Evolutionary conservation across 1,140 invertebrate species (phyloP).

Genomic region (Pseudachorutes palmiensis): DNA sequence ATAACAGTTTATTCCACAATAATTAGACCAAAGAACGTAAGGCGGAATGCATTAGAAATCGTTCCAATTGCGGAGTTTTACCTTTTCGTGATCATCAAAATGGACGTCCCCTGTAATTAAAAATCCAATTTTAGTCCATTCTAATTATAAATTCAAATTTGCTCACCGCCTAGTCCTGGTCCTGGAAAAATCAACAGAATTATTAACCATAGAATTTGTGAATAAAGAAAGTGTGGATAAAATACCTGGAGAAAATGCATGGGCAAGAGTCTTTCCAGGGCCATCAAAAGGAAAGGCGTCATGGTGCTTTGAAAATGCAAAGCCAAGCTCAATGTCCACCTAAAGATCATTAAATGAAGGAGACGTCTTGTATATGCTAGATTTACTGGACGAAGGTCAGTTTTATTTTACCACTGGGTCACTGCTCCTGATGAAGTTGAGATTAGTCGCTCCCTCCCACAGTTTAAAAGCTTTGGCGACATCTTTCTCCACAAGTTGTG

Average conservation of each 20-base stretch:
- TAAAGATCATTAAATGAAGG: too few relatives aligned
- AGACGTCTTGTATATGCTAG: too few relatives aligned
- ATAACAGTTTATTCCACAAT: too few relatives aligned
- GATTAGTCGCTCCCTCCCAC: slow-evolving; percentile 9
- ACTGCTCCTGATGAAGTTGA: slow-evolving; percentile 4
- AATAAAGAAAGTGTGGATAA: neutral
- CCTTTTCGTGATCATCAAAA: slow-evolving; percentile 74
- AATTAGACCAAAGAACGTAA: too few relatives aligned
- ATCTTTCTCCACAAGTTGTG: slow-evolving; percentile 3
- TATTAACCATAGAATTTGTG: neutral
- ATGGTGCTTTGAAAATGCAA: neutral
- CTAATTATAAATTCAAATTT: neutral
- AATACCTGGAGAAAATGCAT: slow-evolving; percentile 15
- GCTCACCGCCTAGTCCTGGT: neutral
- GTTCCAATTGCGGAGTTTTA: too few relatives aligned
- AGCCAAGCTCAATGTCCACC: slow-evolving; percentile 13
- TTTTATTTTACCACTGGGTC: too few relatives aligned
- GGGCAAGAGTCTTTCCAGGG: slow-evolving; percentile 46
- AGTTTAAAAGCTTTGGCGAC: slow-evolving; percentile 13
- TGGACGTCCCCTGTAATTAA: slow-evolving; percentile 68
- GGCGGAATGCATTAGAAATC: too few relatives aligned
- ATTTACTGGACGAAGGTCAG: too few relatives aligned
- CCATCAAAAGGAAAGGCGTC: slow-evolving; percentile 66
- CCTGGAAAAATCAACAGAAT: neutral
- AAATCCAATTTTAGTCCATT: neutral